phyloP scores from a whole-genome alignment of 2,888 invertebrate species.

The Ormyrus nitidulus region DNA sequence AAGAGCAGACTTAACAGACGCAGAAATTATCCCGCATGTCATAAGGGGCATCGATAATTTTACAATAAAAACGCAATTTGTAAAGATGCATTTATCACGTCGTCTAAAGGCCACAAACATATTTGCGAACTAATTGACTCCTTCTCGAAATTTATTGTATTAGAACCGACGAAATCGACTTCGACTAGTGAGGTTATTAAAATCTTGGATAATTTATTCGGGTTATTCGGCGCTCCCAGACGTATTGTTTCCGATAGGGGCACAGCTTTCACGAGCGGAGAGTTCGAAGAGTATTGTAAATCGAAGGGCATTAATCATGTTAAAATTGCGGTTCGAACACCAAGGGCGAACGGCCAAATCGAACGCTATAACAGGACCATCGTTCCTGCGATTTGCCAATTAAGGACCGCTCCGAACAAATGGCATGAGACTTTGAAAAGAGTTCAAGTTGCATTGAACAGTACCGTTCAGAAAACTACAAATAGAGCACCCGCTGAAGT shows the following conservation, averaged over 20 bases:
- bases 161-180: not conserved
- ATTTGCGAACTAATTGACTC: no score
- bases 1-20: no score
- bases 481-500: not conserved
- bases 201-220: not conserved
- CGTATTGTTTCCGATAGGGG: no score
- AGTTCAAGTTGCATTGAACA: slow-evolving; percentile 9
- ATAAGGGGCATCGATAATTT: slow-evolving; percentile 2
- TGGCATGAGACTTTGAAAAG: slow-evolving; percentile 10
- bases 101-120: slow-evolving; percentile 12
- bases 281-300: not conserved
- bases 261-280: not conserved
- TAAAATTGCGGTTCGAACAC: not conserved
- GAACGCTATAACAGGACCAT: no score
- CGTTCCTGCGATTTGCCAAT: not conserved
- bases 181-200: not conserved
- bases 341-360: not conserved
- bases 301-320: not conserved
- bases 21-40: not conserved
- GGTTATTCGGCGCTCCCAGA: not conserved
- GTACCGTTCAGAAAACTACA: not conserved
- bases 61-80: not conserved
- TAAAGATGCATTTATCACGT: no score
- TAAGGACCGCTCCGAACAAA: slow-evolving; percentile 8
- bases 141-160: no score